Evolutionary conservation across 2,113 vertebrate genomes (phyloP).

Genomic region (Hemicordylus capensis): DNA sequence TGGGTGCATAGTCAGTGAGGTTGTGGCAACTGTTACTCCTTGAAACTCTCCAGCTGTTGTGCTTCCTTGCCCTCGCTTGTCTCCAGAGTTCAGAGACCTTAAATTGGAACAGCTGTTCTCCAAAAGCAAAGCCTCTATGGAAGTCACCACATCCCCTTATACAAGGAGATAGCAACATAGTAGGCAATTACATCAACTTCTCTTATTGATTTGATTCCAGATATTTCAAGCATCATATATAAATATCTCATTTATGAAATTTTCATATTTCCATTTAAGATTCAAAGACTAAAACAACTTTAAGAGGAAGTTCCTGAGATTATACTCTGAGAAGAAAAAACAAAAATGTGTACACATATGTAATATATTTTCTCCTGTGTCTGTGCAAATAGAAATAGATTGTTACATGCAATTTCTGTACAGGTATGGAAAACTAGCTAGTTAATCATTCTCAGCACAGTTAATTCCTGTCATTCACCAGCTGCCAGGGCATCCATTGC

Average conservation of each 20-base stretch:
- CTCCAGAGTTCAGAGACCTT: too few relatives aligned
- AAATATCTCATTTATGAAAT: conserved; percentile 48
- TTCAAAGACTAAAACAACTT: conserved; percentile 44
- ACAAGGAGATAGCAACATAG: background rate
- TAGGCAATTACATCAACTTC: background rate
- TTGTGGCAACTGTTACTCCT: background rate
- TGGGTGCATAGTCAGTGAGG: too few relatives aligned
- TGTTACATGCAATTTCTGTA: conserved; percentile 43
- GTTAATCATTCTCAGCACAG: conserved; percentile 26
- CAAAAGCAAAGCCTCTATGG: background rate
- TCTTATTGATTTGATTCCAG: conserved; percentile 22
- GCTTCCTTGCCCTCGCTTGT: background rate
- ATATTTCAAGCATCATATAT: conserved; percentile 40
- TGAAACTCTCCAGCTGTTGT: background rate
- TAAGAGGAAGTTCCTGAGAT: too few relatives aligned
- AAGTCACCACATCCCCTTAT: background rate
- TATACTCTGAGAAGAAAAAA: conserved; percentile 21
- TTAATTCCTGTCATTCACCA: conserved; percentile 31
- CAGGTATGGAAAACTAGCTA: conserved; percentile 32
- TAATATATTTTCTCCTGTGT: conserved; percentile 32
- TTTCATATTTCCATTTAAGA: conserved; percentile 51
- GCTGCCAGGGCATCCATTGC: conserved; percentile 52
- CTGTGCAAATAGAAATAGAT: conserved; percentile 39
- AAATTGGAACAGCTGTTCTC: background rate
- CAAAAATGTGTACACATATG: conserved; percentile 41